These are phyloP conservation scores for Agrochola lychnidis DNA, from an alignment of 2,888 invertebrate genomes.

Conservation along the genomic window DNA sequence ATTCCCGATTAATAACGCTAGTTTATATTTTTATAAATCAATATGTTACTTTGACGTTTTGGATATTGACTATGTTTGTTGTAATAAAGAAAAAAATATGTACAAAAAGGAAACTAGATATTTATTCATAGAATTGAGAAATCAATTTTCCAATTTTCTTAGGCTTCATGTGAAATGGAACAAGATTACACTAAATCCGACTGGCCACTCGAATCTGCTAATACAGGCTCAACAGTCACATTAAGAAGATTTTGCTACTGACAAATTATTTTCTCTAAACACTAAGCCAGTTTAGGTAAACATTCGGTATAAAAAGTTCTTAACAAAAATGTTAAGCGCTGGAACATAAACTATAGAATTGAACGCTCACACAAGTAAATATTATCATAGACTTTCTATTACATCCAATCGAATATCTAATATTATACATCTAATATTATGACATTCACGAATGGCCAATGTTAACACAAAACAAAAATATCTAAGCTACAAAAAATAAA, in stretches of 20 bases:
- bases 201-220: conserved; percentile 62
- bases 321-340: conserved; percentile 62
- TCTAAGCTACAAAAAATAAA: conserved; percentile 79
- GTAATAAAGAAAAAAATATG: conserved; percentile 77
- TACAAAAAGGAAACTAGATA: conserved; percentile 77
- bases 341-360: conserved; percentile 64
- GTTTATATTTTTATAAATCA: conserved; percentile 63
- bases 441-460: conserved; percentile 86
- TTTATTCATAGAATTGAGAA: conserved; percentile 71
- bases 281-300: conserved; percentile 44
- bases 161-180: conserved; percentile 68
- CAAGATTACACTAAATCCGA: conserved; percentile 60
- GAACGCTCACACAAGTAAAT: conserved; percentile 75
- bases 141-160: conserved; percentile 69
- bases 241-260: conserved; percentile 46
- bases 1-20: conserved; percentile 72
- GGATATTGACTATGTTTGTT: conserved; percentile 80
- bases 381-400: conserved; percentile 72
- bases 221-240: conserved; percentile 35
- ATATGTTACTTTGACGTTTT: conserved; percentile 73
- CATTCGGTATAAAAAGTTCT: conserved; percentile 46
- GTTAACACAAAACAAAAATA: conserved; percentile 80
- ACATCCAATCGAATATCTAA: conserved; percentile 82
- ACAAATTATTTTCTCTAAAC: conserved; percentile 45
- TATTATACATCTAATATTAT: conserved; percentile 88